Conservation (phyloP, 2,113 vertebrate genomes). For the Barbus barbus region DNA sequence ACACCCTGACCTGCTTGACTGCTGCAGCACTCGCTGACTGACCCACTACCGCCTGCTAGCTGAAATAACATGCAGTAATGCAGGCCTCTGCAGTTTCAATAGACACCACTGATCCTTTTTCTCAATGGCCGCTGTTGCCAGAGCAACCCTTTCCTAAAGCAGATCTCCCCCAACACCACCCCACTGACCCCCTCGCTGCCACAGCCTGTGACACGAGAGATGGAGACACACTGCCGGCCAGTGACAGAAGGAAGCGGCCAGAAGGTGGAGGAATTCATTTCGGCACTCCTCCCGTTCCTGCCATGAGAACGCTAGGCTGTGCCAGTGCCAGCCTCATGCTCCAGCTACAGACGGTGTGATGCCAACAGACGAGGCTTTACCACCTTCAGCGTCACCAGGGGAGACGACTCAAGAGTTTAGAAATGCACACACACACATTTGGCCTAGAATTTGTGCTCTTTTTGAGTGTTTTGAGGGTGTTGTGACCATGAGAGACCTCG, state of each 20-base stretch:
- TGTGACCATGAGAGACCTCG: too few relatives aligned
- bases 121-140: slow-evolving; percentile 30
- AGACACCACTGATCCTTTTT: slow-evolving; percentile 17
- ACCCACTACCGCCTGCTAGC: not conserved
- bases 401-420: not conserved
- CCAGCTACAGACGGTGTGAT: not conserved
- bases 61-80: not conserved
- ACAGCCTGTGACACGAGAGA: not conserved
- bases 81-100: not conserved
- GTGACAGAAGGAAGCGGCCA: slow-evolving; percentile 18
- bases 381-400: not conserved
- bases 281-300: slow-evolving; percentile 4
- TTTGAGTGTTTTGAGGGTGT: too few relatives aligned
- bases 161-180: not conserved
- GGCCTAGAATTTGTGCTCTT: too few relatives aligned
- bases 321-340: not conserved
- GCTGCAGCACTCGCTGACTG: not conserved
- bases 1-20: not conserved
- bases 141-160: not conserved
- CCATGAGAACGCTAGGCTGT: not conserved
- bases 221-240: not conserved
- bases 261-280: slow-evolving; percentile 1
- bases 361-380: not conserved
- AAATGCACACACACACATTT: not conserved
- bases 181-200: not conserved